A percentile compares a stretch with the other conserved stretches of the same genome.
phyloP scores from a whole-genome alignment of 2,113 vertebrate genomes.

The Struthio camelus region DNA sequence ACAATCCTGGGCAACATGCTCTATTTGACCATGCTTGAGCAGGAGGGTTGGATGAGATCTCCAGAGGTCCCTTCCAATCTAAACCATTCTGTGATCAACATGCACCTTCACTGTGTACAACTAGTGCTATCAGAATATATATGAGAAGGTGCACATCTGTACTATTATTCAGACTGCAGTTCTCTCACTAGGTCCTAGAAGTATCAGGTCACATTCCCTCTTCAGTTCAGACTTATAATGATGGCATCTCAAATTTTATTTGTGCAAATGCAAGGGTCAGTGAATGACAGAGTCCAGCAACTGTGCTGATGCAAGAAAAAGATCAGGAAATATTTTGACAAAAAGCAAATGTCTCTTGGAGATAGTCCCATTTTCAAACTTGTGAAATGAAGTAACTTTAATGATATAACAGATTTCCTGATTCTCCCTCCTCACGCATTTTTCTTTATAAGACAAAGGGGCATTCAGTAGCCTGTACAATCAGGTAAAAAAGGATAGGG shows the following conservation, averaged over 20 bases:
- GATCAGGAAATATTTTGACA: neutral
- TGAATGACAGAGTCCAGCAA: neutral
- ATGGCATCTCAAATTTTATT: neutral
- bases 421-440: neutral
- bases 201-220: neutral
- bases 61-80: no score
- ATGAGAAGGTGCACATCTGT: neutral
- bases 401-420: neutral
- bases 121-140: neutral
- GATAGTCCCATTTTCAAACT: neutral
- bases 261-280: neutral
- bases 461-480: neutral
- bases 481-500: neutral
- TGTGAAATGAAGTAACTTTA: neutral
- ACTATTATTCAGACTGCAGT: neutral
- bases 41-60: no score
- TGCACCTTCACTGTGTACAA: neutral
- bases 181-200: neutral
- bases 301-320: neutral
- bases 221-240: neutral
- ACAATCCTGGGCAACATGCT: no score
- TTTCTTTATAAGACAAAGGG: neutral
- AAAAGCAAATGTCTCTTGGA: neutral
- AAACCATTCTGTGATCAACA: no score
- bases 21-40: no score